Evolutionary conservation across 2,113 vertebrate species (phyloP).

Genomic region (Microcebus ravelobensis): DNA sequence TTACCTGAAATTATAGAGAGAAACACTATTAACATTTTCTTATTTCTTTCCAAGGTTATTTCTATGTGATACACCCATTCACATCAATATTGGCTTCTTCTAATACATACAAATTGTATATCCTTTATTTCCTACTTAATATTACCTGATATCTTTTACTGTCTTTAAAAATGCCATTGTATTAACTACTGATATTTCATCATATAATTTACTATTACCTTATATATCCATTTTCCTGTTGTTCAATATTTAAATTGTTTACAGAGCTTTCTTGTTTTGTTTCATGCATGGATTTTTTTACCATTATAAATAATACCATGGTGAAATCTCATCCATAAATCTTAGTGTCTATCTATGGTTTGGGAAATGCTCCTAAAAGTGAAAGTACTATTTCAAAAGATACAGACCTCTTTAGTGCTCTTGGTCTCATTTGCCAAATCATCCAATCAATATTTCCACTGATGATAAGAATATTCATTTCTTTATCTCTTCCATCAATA

Average conservation of each 20-base stretch:
- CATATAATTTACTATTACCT: background rate
- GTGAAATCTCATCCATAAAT: background rate
- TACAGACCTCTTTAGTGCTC: background rate
- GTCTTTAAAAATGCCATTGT: background rate
- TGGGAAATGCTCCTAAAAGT: background rate
- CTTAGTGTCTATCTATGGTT: background rate
- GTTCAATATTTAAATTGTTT: background rate
- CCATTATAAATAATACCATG: background rate
- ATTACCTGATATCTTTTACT: background rate
- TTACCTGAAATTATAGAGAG: background rate
- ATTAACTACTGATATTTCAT: background rate
- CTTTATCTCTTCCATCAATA: background rate
- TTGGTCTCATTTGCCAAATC: background rate
- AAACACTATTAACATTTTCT: background rate
- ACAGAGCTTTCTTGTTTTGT: background rate
- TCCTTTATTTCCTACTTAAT: background rate
- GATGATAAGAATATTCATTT: background rate
- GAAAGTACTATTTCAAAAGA: background rate
- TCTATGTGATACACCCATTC: background rate
- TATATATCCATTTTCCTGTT: background rate
- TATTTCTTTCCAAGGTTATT: background rate
- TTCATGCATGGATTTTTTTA: background rate
- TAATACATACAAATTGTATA: background rate
- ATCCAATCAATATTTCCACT: background rate
- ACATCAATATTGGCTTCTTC: background rate